These are phyloP conservation scores for Drosophila simulans DNA, from an alignment of 1,140 invertebrate species.

Conservation along the genomic window DNA sequence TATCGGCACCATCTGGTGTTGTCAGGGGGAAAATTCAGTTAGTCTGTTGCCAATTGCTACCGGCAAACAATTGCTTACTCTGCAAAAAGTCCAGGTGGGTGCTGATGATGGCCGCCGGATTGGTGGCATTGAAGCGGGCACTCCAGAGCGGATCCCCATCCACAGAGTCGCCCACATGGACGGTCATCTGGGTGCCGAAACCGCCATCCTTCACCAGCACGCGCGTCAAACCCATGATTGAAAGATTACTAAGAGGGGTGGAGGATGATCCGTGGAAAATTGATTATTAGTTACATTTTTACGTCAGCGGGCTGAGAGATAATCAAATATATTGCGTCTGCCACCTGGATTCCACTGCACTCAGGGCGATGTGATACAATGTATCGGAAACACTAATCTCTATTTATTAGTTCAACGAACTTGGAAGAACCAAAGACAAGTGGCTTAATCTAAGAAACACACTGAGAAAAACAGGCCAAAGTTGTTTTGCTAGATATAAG, in stretches of 20 bases:
- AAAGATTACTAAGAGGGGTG: conserved; percentile 2
- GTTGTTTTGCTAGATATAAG: not conserved
- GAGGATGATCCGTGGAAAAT: not conserved
- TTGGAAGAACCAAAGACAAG: conserved; percentile 3
- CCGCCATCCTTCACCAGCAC: conserved; percentile 89
- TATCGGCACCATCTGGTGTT: conserved; percentile 90
- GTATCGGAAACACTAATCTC: conserved; percentile 26
- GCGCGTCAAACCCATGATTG: conserved; percentile 65
- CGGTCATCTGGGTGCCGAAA: conserved; percentile 91
- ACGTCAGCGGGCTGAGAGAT: conserved; percentile 20
- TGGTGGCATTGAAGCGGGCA: conserved; percentile 89
- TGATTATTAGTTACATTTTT: conserved; percentile 24
- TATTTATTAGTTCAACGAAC: conserved; percentile 47
- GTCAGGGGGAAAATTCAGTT: conserved; percentile 10
- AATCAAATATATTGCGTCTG: conserved; percentile 6
- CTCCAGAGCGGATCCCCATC: conserved; percentile 93
- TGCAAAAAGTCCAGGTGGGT: conserved; percentile 92
- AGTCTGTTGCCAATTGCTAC: conserved; percentile 37
- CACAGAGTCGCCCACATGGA: conserved; percentile 89
- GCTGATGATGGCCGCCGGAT: conserved; percentile 90
- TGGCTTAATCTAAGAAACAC: conserved; percentile 12
- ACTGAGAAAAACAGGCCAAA: not conserved
- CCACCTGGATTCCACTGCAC: conserved; percentile 24
- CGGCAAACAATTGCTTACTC: conserved; percentile 54
- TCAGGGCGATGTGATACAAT: conserved; percentile 7